phyloP scores from a whole-genome alignment of 2,113 vertebrate species.

The Microtus ochrogaster region DNA sequence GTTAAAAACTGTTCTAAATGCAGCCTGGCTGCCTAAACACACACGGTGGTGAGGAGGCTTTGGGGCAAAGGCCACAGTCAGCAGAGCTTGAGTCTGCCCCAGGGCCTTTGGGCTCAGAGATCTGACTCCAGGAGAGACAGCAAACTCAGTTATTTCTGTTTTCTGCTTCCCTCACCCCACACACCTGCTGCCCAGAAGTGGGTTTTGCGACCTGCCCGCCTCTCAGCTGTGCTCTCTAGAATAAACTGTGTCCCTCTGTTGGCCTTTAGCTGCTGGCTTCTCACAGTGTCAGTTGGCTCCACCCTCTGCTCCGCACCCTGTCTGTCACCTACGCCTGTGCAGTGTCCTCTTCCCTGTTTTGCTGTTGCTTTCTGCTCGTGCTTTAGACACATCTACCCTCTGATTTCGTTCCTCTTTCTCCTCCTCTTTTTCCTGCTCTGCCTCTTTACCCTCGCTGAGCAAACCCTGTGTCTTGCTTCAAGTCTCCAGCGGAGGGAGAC shows the following conservation, averaged over 20 bases:
- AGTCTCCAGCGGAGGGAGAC: neutral
- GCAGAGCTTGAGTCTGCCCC: neutral
- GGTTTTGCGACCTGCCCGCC: neutral
- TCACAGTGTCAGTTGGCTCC: neutral
- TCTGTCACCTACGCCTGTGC: too few relatives aligned
- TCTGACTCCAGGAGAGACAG: neutral
- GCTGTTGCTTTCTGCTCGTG: neutral
- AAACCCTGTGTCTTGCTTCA: neutral
- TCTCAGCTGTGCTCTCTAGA: neutral
- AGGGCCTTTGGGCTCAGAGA: neutral
- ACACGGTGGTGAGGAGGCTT: neutral
- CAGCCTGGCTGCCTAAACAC: conserved; percentile 35
- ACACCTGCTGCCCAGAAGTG: neutral
- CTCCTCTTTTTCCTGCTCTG: neutral
- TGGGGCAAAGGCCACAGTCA: neutral
- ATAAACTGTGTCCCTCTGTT: neutral
- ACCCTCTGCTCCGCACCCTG: neutral
- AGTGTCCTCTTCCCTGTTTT: neutral
- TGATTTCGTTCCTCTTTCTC: neutral
- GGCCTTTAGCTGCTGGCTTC: neutral
- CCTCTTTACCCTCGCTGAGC: neutral
- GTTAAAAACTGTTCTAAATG: conserved; percentile 67
- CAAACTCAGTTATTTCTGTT: neutral
- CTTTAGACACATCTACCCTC: neutral
- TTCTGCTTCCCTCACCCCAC: neutral